Evolutionary conservation across 2,888 invertebrate genomes (phyloP).

Genomic region (Polia nebulosa): DNA sequence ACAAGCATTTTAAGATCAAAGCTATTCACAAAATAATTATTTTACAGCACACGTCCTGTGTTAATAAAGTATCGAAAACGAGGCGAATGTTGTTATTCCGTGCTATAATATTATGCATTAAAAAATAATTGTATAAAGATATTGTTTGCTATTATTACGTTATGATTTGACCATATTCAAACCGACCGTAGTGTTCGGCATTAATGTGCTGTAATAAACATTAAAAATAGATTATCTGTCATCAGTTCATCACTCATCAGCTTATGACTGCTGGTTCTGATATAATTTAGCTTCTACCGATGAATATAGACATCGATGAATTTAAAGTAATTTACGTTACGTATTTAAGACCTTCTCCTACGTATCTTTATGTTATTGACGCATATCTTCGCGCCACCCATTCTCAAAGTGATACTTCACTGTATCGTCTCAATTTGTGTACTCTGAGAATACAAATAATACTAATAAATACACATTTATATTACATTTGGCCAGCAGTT

Average conservation of each 20-base stretch:
- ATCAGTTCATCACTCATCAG: slow-evolving; percentile 11
- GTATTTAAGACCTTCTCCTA: slow-evolving; percentile 32
- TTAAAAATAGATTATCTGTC: slow-evolving; percentile 12
- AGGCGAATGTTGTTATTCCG: slow-evolving; percentile 17
- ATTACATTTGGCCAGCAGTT: slow-evolving; percentile 48
- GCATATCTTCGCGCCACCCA: not conserved
- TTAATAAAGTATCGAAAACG: slow-evolving; percentile 23
- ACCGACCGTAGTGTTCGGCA: slow-evolving; percentile 6
- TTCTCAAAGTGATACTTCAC: slow-evolving; percentile 12
- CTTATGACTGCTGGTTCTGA: not conserved
- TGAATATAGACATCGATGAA: slow-evolving; percentile 17
- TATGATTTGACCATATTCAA: slow-evolving; percentile 12
- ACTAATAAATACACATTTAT: slow-evolving; percentile 28
- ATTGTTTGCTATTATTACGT: slow-evolving; percentile 17
- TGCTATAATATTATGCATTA: slow-evolving; percentile 13
- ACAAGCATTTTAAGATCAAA: slow-evolving; percentile 42
- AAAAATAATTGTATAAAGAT: not conserved
- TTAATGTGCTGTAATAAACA: slow-evolving; percentile 14
- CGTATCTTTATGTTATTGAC: slow-evolving; percentile 11
- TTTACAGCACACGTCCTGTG: slow-evolving; percentile 35
- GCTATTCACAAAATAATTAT: slow-evolving; percentile 57
- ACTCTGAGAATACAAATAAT: slow-evolving; percentile 11
- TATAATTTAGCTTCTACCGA: slow-evolving; percentile 29
- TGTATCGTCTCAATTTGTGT: slow-evolving; percentile 3
- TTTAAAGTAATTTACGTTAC: slow-evolving; percentile 21